Conservation (phyloP, 1,140 invertebrate species). For the Steinernema khuongi region DNA sequence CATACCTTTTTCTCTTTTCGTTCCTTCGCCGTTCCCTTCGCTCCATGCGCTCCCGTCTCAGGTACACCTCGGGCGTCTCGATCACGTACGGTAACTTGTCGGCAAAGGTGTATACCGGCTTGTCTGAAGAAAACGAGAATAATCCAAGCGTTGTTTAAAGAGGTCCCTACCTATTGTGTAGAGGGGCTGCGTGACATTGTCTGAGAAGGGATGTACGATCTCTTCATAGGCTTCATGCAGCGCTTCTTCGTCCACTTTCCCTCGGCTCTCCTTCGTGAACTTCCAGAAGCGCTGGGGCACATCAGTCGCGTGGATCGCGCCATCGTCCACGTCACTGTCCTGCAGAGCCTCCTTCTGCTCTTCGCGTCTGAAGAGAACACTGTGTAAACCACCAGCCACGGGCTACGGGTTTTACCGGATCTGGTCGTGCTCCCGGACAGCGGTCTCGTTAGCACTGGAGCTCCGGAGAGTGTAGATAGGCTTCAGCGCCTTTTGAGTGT, state of each 20-base stretch:
- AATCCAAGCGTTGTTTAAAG: too few species aligned
- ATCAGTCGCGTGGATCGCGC: not conserved
- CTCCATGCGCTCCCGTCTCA: too few species aligned
- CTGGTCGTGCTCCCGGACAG: not conserved
- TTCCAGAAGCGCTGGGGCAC: constrained; percentile 1
- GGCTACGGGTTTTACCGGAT: not conserved
- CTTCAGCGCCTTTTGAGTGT: not conserved
- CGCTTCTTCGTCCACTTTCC: not conserved
- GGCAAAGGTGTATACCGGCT: too few species aligned
- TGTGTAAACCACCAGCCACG: not conserved
- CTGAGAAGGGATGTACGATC: not conserved
- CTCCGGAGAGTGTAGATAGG: not conserved
- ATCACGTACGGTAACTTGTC: too few species aligned
- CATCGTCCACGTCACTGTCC: not conserved
- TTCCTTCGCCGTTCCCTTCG: too few species aligned
- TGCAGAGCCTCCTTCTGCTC: not conserved
- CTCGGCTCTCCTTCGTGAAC: not conserved
- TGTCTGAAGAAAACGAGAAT: too few species aligned
- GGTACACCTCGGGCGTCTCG: too few species aligned
- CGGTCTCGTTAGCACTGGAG: not conserved
- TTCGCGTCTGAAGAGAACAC: not conserved
- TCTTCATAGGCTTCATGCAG: not conserved
- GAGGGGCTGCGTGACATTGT: not conserved
- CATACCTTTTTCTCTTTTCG: too few species aligned
- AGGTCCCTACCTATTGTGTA: not conserved